Evolutionary conservation across 2,888 invertebrate species (phyloP).

Genomic region (Ferdinandea cuprea): DNA sequence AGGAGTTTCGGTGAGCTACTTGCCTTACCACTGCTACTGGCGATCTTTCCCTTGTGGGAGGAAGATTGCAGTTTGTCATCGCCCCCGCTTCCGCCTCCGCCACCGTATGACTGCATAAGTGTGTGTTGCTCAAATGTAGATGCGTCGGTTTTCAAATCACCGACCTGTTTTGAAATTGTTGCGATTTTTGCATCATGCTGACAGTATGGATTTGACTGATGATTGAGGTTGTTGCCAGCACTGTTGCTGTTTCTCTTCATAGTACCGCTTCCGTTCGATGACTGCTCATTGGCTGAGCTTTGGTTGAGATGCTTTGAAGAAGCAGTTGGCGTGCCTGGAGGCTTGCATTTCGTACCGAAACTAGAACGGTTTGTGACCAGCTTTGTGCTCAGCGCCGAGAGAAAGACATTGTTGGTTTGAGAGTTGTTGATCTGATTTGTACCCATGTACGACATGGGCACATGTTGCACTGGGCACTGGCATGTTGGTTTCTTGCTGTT

Average conservation of each 20-base stretch:
- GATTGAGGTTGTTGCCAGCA: conserved; percentile 55
- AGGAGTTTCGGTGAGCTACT: conserved; percentile 58
- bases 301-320: conserved; percentile 64
- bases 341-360: conserved; percentile 60
- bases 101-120: conserved; percentile 51
- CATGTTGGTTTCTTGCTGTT: conserved; percentile 81
- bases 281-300: conserved; percentile 73
- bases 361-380: conserved; percentile 76
- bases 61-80: conserved; percentile 66
- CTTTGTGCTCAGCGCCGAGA: conserved; percentile 78
- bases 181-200: conserved; percentile 81
- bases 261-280: conserved; percentile 68
- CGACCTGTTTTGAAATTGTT: conserved; percentile 82
- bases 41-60: conserved; percentile 54
- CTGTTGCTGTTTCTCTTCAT: conserved; percentile 76
- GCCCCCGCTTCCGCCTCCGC: not conserved
- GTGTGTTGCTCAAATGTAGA: conserved; percentile 60
- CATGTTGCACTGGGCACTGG: conserved; percentile 83
- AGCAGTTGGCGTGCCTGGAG: conserved; percentile 76
- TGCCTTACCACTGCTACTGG: conserved; percentile 71
- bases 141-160: conserved; percentile 77
- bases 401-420: conserved; percentile 77
- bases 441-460: conserved; percentile 83
- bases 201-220: conserved; percentile 75
- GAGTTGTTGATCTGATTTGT: conserved; percentile 79